Conservation (phyloP, 2,888 invertebrate genomes). For the Scaptomyza parva region DNA sequence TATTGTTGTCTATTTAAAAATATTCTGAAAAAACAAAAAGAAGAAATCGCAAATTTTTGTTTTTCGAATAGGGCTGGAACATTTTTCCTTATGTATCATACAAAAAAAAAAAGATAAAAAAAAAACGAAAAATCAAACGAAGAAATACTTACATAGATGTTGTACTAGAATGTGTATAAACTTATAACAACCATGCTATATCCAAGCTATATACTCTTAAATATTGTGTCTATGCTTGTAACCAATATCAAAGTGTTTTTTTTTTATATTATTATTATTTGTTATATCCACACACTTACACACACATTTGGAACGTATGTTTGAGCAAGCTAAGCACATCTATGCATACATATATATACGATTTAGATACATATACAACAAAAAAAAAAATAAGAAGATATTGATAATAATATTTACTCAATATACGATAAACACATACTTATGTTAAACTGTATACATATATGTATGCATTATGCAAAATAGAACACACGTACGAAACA, state of each 20-base stretch:
- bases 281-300: conserved; percentile 8
- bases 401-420: conserved; percentile 32
- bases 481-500: conserved; percentile 10
- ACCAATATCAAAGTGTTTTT: conserved; percentile 1
- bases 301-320: conserved; percentile 3
- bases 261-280: neutral
- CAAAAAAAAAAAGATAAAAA: neutral
- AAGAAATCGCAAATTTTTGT: neutral
- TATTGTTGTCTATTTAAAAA: conserved; percentile 13
- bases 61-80: conserved; percentile 5
- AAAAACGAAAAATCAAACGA: neutral
- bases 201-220: conserved; percentile 3
- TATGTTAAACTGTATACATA: neutral
- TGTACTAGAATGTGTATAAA: conserved; percentile 9
- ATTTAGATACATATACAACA: conserved; percentile 15
- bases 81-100: conserved; percentile 36
- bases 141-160: conserved; percentile 14
- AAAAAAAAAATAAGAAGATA: neutral
- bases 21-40: neutral
- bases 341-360: conserved; percentile 23
- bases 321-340: conserved; percentile 8
- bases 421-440: conserved; percentile 11
- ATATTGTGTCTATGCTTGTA: conserved; percentile 11
- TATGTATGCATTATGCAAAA: neutral
- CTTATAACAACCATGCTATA: conserved; percentile 8